Percentiles rank a stretch among this genome's conserved stretches.
Conservation (phyloP, 1,140 invertebrate species). For the Brachionus plicatilis region DNA sequence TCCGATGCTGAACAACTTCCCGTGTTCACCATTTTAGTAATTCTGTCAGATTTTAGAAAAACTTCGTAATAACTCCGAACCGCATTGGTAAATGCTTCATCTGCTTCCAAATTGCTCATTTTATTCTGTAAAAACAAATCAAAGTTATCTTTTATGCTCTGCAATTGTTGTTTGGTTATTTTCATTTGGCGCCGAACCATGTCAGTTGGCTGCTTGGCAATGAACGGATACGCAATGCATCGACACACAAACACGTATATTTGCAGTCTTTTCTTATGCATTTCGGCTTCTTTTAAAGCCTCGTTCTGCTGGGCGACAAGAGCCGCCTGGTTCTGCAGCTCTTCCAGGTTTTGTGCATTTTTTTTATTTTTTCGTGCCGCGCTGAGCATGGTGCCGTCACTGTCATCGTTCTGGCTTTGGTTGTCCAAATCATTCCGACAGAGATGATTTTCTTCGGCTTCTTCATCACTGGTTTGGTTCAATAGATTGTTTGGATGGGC, state of each 20-base stretch:
- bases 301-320: constrained; percentile 1
- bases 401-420: background rate
- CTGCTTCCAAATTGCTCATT: constrained; percentile 85
- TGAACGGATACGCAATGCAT: constrained; percentile 97
- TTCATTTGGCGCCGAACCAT: constrained; percentile 72
- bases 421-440: background rate
- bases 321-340: background rate
- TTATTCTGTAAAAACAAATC: constrained; percentile 74
- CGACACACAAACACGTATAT: constrained; percentile 96
- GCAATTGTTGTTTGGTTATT: constrained; percentile 89
- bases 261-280: constrained; percentile 83
- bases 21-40: constrained; percentile 87
- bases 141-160: constrained; percentile 88
- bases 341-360: background rate
- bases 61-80: constrained; percentile 95
- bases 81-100: constrained; percentile 97
- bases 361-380: background rate
- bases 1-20: constrained; percentile 95
- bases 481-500: background rate
- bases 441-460: background rate
- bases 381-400: background rate
- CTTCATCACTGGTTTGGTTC: constrained; percentile 3
- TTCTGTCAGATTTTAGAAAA: constrained; percentile 90
- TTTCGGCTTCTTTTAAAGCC: constrained; percentile 48
- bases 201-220: constrained; percentile 96